Evolutionary conservation across 2,888 invertebrate genomes (phyloP).

Genomic region (Vanessa cardui): DNA sequence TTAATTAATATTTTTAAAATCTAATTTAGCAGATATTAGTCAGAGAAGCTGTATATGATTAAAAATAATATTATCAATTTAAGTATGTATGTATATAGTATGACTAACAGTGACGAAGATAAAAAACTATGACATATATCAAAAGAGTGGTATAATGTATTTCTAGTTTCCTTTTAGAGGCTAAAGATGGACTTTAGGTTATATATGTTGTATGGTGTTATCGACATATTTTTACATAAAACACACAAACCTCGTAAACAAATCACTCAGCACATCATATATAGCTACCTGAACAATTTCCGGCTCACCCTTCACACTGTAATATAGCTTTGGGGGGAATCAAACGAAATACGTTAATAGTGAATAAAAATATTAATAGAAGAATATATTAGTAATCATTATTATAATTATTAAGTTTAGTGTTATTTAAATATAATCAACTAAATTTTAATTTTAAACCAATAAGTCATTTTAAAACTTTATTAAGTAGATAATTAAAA

Average conservation of each 20-base stretch:
- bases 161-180: not conserved
- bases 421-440: too few relatives aligned
- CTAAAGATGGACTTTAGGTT: not conserved
- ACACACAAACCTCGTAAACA: constrained; percentile 37
- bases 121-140: not conserved
- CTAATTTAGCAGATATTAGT: constrained; percentile 1
- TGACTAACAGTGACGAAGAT: not conserved
- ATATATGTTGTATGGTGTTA: constrained; percentile 1
- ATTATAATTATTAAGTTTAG: too few relatives aligned
- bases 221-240: constrained; percentile 33
- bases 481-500: too few relatives aligned
- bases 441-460: too few relatives aligned
- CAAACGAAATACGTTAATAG: constrained; percentile 39
- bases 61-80: not conserved
- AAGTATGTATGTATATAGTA: not conserved
- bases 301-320: constrained; percentile 70
- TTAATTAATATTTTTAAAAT: not conserved
- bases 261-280: constrained; percentile 23
- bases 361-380: too few relatives aligned
- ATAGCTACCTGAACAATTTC: constrained; percentile 71
- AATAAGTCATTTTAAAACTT: too few relatives aligned
- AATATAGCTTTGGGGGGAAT: constrained; percentile 69
- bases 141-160: constrained; percentile 18
- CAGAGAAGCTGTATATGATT: not conserved
- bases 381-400: too few relatives aligned